Evolutionary conservation across 2,113 vertebrate species (phyloP), one percentile per base, ranked within the genome.

Genomic region (Suncus etruscus): DNA sequence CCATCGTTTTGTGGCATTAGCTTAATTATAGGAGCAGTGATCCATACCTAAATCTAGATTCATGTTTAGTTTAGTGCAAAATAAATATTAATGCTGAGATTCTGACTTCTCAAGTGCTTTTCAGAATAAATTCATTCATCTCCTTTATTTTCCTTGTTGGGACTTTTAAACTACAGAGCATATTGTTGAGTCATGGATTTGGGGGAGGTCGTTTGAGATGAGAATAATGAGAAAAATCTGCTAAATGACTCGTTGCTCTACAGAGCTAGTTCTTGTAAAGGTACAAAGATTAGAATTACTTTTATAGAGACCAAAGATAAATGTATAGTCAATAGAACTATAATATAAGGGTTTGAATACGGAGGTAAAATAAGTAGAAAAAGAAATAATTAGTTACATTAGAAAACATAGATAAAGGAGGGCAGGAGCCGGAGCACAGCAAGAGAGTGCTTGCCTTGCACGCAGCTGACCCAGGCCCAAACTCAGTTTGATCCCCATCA

Each of bases 81-180:
- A 91, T 77, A 95, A 96, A 95, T 93, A 91, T 87, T 94, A 90
- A 91, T 79, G 39, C 66, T 87, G 54, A 5, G 58, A 90, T 92
- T 94, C 39, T 94, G 91, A 73, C 83, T 95, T 92, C 11, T 91
- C 76, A 96, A 86, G 76, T 68, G 77, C 65, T 89, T 87, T 92
- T 85, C 51, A 80, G 83, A 85, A 86, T 74, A 78, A 92, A 86
- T 86, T 45, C 50, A 89, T 51, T 25, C 20, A 32, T 80, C 82
- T 78, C 29, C 22, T 91, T 6, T 50, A 27, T 69, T 93, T 80
- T 95, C 58, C 50, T 58, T 95, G 24, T 48, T 88, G 63, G 72
- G 48, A 11, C 91, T 78, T 94, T 77, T 91, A 87, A 69, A 80
- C 47, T 83, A 47, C 2, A 45, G 31, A 11, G 4, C 25, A 91